phyloP scores from a whole-genome alignment of 2,888 invertebrate genomes.

The Carterocephalus palaemon region DNA sequence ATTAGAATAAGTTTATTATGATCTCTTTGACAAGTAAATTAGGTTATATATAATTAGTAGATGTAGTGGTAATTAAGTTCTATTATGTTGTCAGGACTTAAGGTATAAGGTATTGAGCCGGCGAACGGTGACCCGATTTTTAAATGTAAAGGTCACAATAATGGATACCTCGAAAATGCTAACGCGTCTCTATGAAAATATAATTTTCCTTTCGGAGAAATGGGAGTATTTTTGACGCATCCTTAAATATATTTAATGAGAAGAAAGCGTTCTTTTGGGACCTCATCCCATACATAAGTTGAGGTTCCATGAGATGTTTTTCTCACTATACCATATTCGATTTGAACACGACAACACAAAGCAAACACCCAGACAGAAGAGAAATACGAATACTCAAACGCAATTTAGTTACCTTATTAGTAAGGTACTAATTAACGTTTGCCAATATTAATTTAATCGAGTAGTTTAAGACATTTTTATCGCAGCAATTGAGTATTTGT shows the following conservation, averaged over 20 bases:
- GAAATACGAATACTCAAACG: slow-evolving; percentile 75
- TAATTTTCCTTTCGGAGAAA: slow-evolving; percentile 55
- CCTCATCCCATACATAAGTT: background rate
- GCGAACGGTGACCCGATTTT: slow-evolving; percentile 13
- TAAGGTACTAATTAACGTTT: slow-evolving; percentile 35
- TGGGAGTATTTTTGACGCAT: slow-evolving; percentile 52
- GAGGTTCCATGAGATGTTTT: slow-evolving; percentile 13
- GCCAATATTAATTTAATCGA: slow-evolving; percentile 34
- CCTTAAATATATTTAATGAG: slow-evolving; percentile 28
- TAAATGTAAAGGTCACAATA: slow-evolving; percentile 42
- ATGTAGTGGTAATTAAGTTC: slow-evolving; percentile 42
- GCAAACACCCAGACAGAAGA: slow-evolving; percentile 44
- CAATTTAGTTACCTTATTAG: slow-evolving; percentile 49
- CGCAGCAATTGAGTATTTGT: slow-evolving; percentile 67
- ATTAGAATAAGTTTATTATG: slow-evolving; percentile 75
- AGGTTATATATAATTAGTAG: slow-evolving; percentile 67
- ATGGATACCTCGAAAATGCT: slow-evolving; percentile 47
- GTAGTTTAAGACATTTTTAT: slow-evolving; percentile 29
- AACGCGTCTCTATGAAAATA: slow-evolving; percentile 47
- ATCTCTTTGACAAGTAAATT: slow-evolving; percentile 74
- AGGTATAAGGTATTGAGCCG: slow-evolving; percentile 31
- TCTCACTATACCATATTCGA: background rate
- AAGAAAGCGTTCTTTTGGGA: slow-evolving; percentile 31
- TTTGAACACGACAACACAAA: slow-evolving; percentile 19
- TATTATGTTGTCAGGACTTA: slow-evolving; percentile 38